Evolutionary conservation across 2,113 vertebrate genomes (phyloP).

Genomic region (Corythornis madagascariensis): DNA sequence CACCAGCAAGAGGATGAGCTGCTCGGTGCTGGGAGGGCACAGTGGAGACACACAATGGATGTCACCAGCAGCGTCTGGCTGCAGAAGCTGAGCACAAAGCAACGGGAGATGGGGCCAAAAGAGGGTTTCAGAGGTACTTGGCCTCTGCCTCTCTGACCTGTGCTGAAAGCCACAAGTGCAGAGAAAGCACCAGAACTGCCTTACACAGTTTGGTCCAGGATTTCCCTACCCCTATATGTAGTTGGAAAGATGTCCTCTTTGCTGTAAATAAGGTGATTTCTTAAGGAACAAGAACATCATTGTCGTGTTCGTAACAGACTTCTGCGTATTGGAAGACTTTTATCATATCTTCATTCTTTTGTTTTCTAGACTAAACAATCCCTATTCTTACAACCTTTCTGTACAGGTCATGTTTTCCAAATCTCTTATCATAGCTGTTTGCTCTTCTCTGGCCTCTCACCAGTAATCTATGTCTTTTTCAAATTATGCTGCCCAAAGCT

Average conservation of each 20-base stretch:
- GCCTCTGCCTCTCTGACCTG: neutral
- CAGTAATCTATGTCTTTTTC: neutral
- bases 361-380: slow-evolving; percentile 42
- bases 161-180: neutral
- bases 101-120: neutral
- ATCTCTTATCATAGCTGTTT: neutral
- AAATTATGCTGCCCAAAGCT: neutral
- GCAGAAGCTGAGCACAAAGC: neutral
- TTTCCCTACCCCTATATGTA: neutral
- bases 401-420: neutral
- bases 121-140: neutral
- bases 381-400: neutral
- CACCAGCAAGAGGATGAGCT: neutral
- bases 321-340: neutral
- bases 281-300: neutral
- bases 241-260: fast-evolving
- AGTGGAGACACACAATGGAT: too few relatives aligned
- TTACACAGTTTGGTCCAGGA: neutral
- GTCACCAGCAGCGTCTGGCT: neutral
- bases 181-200: neutral
- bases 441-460: neutral
- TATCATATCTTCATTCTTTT: neutral
- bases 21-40: fast-evolving
- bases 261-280: neutral
- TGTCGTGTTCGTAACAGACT: neutral